phyloP scores from a whole-genome alignment of 1,140 invertebrate genomes.

The Diorhabda elongata region DNA sequence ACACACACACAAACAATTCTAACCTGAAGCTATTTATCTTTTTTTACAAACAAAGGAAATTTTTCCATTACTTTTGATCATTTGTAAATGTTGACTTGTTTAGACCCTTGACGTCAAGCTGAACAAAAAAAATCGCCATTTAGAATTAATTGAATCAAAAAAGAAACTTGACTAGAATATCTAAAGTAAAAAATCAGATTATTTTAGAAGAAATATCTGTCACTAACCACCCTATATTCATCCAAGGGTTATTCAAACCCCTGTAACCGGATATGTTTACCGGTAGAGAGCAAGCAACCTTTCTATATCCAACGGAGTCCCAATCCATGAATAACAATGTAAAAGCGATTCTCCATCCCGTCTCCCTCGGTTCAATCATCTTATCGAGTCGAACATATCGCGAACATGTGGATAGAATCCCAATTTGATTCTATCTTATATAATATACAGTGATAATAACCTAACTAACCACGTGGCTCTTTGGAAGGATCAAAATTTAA shows the following conservation, averaged over 20 bases:
- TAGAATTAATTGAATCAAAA: too few relatives aligned
- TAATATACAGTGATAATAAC: constrained; percentile 24
- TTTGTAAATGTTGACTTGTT: constrained; percentile 9
- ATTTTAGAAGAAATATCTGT: too few relatives aligned
- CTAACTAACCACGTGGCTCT: constrained; percentile 16
- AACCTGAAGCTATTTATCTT: constrained; percentile 10
- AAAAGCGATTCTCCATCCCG: constrained; percentile 21
- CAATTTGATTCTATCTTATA: constrained; percentile 30
- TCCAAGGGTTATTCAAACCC: constrained; percentile 27
- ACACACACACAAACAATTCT: not conserved
- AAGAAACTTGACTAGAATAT: too few relatives aligned
- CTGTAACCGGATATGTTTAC: constrained; percentile 42
- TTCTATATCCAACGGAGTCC: constrained; percentile 34
- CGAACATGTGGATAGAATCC: constrained; percentile 36
- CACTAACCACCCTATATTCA: not conserved
- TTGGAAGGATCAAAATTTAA: constrained; percentile 28
- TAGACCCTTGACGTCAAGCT: not conserved
- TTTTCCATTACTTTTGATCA: constrained; percentile 9
- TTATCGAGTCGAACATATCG: constrained; percentile 40
- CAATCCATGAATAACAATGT: constrained; percentile 46
- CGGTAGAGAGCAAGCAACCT: constrained; percentile 22
- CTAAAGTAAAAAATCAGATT: too few relatives aligned
- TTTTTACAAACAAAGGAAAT: constrained; percentile 9
- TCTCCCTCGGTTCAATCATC: constrained; percentile 30
- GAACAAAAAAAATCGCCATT: too few relatives aligned